Percentiles rank a stretch among this genome's conserved stretches.
Conservation (phyloP, 2,888 invertebrate genomes). For the Drosophila basisetae region DNA sequence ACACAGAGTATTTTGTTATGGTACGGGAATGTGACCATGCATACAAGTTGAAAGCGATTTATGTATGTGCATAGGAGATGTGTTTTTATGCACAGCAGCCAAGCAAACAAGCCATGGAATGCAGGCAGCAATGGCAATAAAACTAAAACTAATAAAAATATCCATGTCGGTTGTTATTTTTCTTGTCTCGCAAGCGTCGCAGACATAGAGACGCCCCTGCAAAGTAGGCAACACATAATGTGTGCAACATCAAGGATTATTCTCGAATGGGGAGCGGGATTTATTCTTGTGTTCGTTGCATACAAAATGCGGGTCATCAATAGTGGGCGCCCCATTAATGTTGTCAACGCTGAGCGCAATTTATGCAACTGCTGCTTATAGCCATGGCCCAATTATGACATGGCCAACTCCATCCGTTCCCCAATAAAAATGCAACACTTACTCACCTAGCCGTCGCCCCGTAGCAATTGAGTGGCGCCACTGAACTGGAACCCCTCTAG, state of each 20-base stretch:
- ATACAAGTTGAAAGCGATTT: slow-evolving; percentile 35
- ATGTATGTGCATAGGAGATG: slow-evolving; percentile 36
- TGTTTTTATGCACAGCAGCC: slow-evolving; percentile 30
- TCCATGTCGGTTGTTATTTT: slow-evolving; percentile 30
- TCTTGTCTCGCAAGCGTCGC: slow-evolving; percentile 6
- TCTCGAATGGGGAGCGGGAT: not conserved
- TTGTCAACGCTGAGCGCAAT: slow-evolving; percentile 57
- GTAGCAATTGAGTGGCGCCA: slow-evolving; percentile 22
- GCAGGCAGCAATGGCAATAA: slow-evolving; percentile 27
- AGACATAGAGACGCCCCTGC: slow-evolving; percentile 43
- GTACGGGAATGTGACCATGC: not conserved
- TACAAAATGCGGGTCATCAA: slow-evolving; percentile 32
- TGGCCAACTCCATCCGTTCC: slow-evolving; percentile 11
- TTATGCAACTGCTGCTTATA: slow-evolving; percentile 52
- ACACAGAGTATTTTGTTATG: not conserved
- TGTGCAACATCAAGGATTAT: slow-evolving; percentile 14
- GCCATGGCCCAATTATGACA: slow-evolving; percentile 64
- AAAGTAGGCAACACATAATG: slow-evolving; percentile 54
- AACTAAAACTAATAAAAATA: slow-evolving; percentile 50
- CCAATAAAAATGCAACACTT: slow-evolving; percentile 34
- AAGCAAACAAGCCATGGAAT: slow-evolving; percentile 9
- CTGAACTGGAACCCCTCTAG: slow-evolving; percentile 14
- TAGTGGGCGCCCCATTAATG: slow-evolving; percentile 50
- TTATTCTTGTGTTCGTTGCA: slow-evolving; percentile 9
- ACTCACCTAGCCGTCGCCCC: not conserved